Base-by-base conservation (phyloP, 2,888 invertebrate species). In the Graphium colonna region DNA sequence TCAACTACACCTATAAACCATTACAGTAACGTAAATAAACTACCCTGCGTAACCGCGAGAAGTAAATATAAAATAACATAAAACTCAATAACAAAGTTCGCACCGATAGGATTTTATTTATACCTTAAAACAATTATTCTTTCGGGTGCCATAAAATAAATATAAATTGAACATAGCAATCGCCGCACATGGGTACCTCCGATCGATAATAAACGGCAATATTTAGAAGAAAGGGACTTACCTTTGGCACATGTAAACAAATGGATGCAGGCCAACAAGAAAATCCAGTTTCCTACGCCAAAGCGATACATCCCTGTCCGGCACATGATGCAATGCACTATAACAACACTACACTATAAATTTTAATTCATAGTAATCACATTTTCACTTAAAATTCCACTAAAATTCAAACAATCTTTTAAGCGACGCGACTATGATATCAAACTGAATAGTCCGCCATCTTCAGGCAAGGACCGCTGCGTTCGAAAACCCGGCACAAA, bases 231-330 rank as follows among this genome's bases (percentile, higher is more conserved):
- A 79, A 77, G 76, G 73, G 70, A 72, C 84, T 84, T 78, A 90
- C 90, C 90, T 90, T 89, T 81, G 75, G 73, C 84, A 73, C 82
- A 86, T 83, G 90, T 90, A 90, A 90, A 90, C 89, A 90, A 89
- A 82, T 82, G 77, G 66, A 82, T 67, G 65, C 76, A 75, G 73
- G 73, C 79, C 66, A 83, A 67, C 81, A 89, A 82, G 76, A 85
- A 86, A 75, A 90, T 87, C 87, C 88, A 89, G 82, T 85, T 86
- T 76, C 80, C 81, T 57, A 79, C 75, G 64, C 84, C 82, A 69
- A 83, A 86, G 68, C 79, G 77, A 71, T 76, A 81, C 75, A 83
- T 79, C 71, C 81, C 84, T 79, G 86, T 86, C 86, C 88, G 86
- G 63, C 82, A 83, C 90, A 89, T 89, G 57, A 64, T 87, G 71